Evolutionary conservation across 2,888 invertebrate genomes (phyloP).

Genomic region (Muschampia plurimacula): DNA sequence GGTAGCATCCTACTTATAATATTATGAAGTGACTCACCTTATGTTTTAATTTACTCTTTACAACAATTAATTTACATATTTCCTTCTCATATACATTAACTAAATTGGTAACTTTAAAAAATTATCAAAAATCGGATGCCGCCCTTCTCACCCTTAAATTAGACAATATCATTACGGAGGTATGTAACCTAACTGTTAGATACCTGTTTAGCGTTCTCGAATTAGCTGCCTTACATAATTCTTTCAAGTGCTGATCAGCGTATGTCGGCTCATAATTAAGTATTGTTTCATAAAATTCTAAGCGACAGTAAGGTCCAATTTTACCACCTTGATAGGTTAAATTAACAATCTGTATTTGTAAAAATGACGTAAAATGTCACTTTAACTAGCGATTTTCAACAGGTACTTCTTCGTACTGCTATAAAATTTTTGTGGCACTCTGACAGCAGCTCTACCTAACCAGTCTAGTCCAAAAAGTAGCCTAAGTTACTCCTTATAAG

Average conservation of each 20-base stretch:
- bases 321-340: too few relatives aligned
- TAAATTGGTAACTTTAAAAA: too few relatives aligned
- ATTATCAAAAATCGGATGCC: not conserved
- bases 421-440: too few relatives aligned
- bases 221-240: conserved; percentile 52
- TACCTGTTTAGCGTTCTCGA: conserved; percentile 49
- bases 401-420: too few relatives aligned
- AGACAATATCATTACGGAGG: not conserved
- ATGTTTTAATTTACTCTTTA: not conserved
- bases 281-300: conserved; percentile 31
- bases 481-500: too few relatives aligned
- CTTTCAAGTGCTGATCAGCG: conserved; percentile 27
- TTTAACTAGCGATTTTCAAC: too few relatives aligned
- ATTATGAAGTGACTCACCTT: not conserved
- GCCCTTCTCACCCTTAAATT: not conserved
- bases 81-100: not conserved
- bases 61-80: not conserved
- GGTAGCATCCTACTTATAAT: conserved; percentile 1
- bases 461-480: too few relatives aligned
- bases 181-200: conserved; percentile 44
- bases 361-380: too few relatives aligned
- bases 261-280: conserved; percentile 29
- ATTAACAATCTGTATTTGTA: too few relatives aligned
- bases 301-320: conserved; percentile 17
- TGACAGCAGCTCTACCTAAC: too few relatives aligned